phyloP scores from a whole-genome alignment of 2,888 invertebrate genomes.

The Oasisia sp. region DNA sequence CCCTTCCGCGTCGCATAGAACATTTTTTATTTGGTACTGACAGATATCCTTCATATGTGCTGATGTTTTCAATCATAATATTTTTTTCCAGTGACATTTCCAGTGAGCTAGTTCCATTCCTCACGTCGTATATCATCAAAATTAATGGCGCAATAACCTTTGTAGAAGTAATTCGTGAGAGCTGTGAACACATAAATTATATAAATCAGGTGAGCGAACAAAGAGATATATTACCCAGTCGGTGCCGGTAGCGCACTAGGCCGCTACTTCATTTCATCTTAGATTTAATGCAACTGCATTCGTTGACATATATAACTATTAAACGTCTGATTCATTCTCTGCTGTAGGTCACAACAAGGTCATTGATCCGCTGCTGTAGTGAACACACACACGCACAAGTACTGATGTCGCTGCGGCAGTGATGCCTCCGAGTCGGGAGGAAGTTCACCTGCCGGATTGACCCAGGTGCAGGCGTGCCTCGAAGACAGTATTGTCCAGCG shows the following conservation, averaged over 20 bases:
- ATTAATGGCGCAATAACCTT: neutral
- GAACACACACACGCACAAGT: neutral
- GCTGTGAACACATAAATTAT: neutral
- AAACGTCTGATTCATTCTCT: neutral
- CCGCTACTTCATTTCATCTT: neutral
- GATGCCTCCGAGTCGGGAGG: neutral
- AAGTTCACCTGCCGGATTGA: neutral
- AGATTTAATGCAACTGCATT: neutral
- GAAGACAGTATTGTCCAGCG: slow-evolving; percentile 13
- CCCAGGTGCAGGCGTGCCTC: neutral
- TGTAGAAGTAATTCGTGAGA: neutral
- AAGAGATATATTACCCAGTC: neutral
- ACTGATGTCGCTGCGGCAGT: neutral
- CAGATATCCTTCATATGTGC: neutral
- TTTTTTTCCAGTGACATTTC: neutral
- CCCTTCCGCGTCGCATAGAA: neutral
- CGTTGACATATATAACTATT: neutral
- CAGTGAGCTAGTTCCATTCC: neutral
- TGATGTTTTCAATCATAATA: neutral
- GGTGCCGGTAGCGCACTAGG: neutral
- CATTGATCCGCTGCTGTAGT: neutral
- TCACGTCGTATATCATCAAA: neutral
- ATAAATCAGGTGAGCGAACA: neutral
- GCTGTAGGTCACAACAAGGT: slow-evolving; percentile 11
- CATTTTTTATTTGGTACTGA: neutral